Evolutionary conservation across 1,140 invertebrate species (phyloP).

Genomic region (Bombus difficillimus): DNA sequence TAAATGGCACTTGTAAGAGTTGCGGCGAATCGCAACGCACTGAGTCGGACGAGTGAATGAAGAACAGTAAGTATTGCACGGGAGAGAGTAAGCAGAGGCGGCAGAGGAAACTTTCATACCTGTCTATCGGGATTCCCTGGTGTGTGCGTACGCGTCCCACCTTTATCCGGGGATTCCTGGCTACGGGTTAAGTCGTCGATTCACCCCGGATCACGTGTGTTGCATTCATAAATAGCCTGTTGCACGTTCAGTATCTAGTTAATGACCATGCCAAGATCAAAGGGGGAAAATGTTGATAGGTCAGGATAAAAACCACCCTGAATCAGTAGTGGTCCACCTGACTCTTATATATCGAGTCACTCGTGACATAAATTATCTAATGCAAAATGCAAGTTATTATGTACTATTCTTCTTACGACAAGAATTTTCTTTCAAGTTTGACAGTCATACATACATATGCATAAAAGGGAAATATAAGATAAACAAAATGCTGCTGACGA

Average conservation of each 20-base stretch:
- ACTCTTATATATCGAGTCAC: neutral
- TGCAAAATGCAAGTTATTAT: no score
- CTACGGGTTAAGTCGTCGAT: neutral
- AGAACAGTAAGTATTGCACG: constrained; percentile 21
- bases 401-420: neutral
- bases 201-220: constrained; percentile 25
- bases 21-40: constrained; percentile 23
- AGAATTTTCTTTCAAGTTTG: neutral
- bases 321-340: neutral
- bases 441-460: neutral
- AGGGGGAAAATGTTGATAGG: neutral
- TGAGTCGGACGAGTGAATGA: constrained; percentile 47
- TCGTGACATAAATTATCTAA: neutral
- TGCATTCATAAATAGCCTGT: neutral
- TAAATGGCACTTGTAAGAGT: constrained; percentile 24
- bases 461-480: neutral
- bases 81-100: constrained; percentile 35
- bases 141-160: neutral
- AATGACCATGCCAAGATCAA: neutral
- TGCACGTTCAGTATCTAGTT: neutral
- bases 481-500: neutral
- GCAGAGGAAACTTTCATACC: constrained; percentile 40
- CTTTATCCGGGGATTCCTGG: constrained; percentile 21
- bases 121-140: constrained; percentile 46
- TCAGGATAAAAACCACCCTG: neutral